phyloP scores from a whole-genome alignment of 2,113 vertebrate genomes.

The Callipepla squamata region DNA sequence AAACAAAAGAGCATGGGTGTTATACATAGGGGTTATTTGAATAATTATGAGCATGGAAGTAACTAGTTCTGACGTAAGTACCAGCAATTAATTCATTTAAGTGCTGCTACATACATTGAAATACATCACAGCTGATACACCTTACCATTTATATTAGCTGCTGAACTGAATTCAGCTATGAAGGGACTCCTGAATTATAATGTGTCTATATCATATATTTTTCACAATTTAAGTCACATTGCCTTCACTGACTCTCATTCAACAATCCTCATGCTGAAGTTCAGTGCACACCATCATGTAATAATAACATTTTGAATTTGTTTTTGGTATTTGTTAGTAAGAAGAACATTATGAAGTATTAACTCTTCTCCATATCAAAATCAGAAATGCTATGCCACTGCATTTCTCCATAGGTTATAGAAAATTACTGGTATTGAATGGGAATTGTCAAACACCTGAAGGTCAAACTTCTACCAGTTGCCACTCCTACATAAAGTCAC shows the following conservation, averaged over 20 bases:
- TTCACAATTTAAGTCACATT: neutral
- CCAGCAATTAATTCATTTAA: neutral
- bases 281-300: neutral
- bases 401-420: neutral
- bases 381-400: neutral
- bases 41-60: neutral
- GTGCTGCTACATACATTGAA: neutral
- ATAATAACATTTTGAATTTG: neutral
- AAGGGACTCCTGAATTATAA: neutral
- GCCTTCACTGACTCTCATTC: neutral
- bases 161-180: neutral
- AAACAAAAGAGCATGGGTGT: neutral
- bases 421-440: neutral
- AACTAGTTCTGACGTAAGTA: neutral
- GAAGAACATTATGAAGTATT: neutral
- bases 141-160: neutral
- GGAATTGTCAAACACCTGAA: neutral
- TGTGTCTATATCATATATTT: neutral
- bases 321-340: neutral
- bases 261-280: neutral
- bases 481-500: neutral
- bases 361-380: neutral
- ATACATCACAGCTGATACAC: neutral
- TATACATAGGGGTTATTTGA: neutral
- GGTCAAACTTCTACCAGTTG: neutral